A percentile compares a stretch with the other conserved stretches of the same genome.
phyloP scores from a whole-genome alignment of 2,797 vertebrate species.

The Gouania willdenowi region DNA sequence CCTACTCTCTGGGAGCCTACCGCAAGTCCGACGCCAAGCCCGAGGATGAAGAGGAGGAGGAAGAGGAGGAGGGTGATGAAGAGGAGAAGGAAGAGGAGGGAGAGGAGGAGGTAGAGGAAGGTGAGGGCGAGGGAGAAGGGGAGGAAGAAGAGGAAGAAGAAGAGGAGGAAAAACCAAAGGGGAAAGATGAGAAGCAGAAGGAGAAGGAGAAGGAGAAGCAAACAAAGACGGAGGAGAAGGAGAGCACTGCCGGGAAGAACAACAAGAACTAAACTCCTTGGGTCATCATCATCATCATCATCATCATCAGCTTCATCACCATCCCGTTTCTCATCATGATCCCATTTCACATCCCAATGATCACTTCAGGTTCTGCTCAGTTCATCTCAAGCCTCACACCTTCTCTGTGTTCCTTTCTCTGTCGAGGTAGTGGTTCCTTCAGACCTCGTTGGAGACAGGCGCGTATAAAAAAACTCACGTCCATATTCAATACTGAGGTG shows the following conservation, averaged over 20 bases:
- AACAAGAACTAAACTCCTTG: slow-evolving; percentile 69
- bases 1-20: slow-evolving; percentile 70
- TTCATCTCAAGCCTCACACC: slow-evolving; percentile 34
- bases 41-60: slow-evolving; percentile 66
- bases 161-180: slow-evolving; percentile 18
- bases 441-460: slow-evolving; percentile 5
- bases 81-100: slow-evolving; percentile 29
- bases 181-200: slow-evolving; percentile 20
- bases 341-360: slow-evolving; percentile 29
- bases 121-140: slow-evolving; percentile 29
- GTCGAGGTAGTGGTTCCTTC: slow-evolving; percentile 14
- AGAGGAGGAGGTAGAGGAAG: slow-evolving; percentile 27
- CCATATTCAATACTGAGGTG: too few species aligned
- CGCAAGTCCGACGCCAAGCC: slow-evolving; percentile 65
- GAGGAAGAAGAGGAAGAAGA: slow-evolving; percentile 22
- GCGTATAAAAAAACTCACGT: slow-evolving; percentile 6
- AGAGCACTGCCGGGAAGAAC: slow-evolving; percentile 55
- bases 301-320: too few species aligned
- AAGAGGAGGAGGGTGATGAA: slow-evolving; percentile 36
- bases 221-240: slow-evolving; percentile 39
- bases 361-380: slow-evolving; percentile 30
- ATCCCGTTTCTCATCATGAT: slow-evolving; percentile 18
- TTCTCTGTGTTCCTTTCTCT: slow-evolving; percentile 25
- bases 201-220: slow-evolving; percentile 26
- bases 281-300: slow-evolving; percentile 2